Evolutionary conservation across 2,888 invertebrate species (phyloP), one percentile per base, ranked within the genome.

Genomic region (Limenitis camilla): DNA sequence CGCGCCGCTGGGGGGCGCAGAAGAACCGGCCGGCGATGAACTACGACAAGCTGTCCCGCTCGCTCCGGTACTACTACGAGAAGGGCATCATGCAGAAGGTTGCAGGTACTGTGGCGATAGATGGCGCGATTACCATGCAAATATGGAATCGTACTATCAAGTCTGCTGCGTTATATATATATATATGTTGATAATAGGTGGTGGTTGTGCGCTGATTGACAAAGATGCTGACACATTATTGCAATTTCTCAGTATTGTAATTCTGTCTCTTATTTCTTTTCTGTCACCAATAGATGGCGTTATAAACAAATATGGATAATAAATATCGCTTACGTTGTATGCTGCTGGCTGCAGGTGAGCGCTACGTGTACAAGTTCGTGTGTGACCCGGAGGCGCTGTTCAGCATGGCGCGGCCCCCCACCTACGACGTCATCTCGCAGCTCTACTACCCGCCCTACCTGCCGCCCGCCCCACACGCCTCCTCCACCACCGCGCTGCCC

Each of bases 51-150:
- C 84, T 98, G 43, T 97, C 97, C 36, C 90, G 98, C 6, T 97
- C 97, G 0, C 88, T 98, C 38, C 90, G 98, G n/a, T 98, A 98
- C 70, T 98, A 98, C 75, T 98, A 98, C 76, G 97, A 98, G 78
- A 98, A 98, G 76, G 97, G 97, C n/a, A 98, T 98, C 69, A 97
- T 98, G 97, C 97, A 97, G 82, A 98, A 98, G 81, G 98, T 98
- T 0, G 95, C 96, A 51, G 96, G 94, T 90, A 79, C 67, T 58
- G 54, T 1, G 7, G 1, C 10, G 49, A 28, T 4, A 19, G 39
- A 6, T 19, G 19, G 27, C 32, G 7, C 27, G 27, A n/a, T n/a
- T n/a, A n/a, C n/a, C n/a, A n/a, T n/a, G n/a, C n/a, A n/a, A n/a
- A n/a, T n/a, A n/a, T n/a, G n/a, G n/a, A n/a, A n/a, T n/a, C n/a